These are phyloP conservation scores for Tinea semifulvella DNA, from an alignment of 2,888 invertebrate genomes.

Conservation along the genomic window DNA sequence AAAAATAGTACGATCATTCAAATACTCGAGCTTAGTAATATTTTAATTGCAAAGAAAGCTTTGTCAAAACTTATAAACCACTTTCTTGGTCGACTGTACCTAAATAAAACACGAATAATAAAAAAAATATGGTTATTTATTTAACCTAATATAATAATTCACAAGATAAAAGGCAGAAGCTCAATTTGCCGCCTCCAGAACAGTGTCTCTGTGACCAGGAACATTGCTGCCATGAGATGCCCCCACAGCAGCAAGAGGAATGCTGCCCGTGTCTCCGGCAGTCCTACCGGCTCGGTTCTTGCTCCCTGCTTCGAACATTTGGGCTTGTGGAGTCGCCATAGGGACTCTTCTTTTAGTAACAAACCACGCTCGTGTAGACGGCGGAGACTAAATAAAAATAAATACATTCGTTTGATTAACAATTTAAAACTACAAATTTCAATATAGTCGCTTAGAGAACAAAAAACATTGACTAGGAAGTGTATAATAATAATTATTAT, in stretches of 20 bases:
- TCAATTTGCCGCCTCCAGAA: neutral
- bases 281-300: neutral
- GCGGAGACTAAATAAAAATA: neutral
- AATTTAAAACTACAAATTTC: no score
- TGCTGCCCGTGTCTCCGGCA: constrained; percentile 7
- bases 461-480: no score
- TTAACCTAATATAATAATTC: neutral
- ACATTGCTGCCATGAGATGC: neutral
- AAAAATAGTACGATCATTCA: no score
- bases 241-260: constrained; percentile 10
- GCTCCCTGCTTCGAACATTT: neutral
- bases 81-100: no score
- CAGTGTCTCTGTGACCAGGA: constrained; percentile 1
- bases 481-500: no score
- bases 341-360: neutral
- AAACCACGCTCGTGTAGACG: constrained; percentile 5
- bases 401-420: neutral
- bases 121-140: no score
- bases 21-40: no score
- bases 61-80: no score
- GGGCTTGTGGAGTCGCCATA: neutral
- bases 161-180: neutral
- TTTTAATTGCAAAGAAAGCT: no score
- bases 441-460: no score
- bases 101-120: no score